Conservation (phyloP, 2,797 vertebrate species). For the Poeciliopsis turneri region DNA sequence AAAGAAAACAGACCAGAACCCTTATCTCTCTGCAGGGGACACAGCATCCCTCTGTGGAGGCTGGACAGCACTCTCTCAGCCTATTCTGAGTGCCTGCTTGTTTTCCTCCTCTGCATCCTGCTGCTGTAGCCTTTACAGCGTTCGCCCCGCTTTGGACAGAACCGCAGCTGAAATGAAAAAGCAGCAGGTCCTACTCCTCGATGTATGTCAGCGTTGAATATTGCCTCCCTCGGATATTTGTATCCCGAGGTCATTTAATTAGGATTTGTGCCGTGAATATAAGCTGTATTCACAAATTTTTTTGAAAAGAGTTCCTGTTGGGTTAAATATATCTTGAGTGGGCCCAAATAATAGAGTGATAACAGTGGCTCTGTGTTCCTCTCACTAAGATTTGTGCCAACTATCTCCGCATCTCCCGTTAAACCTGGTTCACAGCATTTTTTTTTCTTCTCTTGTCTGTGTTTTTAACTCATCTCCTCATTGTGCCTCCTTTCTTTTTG, state of each 20-base stretch:
- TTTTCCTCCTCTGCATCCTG: slow-evolving; percentile 40
- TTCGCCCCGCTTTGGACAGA: slow-evolving; percentile 15
- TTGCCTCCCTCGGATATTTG: neutral
- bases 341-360: slow-evolving; percentile 27
- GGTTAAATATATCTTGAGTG: slow-evolving; percentile 29
- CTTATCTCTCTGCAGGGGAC: slow-evolving; percentile 39
- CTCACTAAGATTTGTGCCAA: slow-evolving; percentile 32
- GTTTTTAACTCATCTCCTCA: slow-evolving; percentile 6
- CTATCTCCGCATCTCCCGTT: slow-evolving; percentile 23
- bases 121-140: slow-evolving; percentile 31
- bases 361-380: slow-evolving; percentile 28
- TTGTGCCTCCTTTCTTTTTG: slow-evolving; percentile 3
- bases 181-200: neutral
- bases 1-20: slow-evolving; percentile 31
- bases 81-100: slow-evolving; percentile 47
- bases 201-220: neutral
- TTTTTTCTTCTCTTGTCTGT: slow-evolving; percentile 10
- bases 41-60: slow-evolving; percentile 45
- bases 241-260: neutral
- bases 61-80: slow-evolving; percentile 30
- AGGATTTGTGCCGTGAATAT: neutral
- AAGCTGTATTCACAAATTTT: slow-evolving; percentile 1
- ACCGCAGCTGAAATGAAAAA: neutral
- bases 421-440: slow-evolving; percentile 27
- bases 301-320: neutral